Percentiles rank a stretch among this genome's conserved stretches.
phyloP scores from a whole-genome alignment of 2,113 vertebrate species.

The Daboia siamensis region DNA sequence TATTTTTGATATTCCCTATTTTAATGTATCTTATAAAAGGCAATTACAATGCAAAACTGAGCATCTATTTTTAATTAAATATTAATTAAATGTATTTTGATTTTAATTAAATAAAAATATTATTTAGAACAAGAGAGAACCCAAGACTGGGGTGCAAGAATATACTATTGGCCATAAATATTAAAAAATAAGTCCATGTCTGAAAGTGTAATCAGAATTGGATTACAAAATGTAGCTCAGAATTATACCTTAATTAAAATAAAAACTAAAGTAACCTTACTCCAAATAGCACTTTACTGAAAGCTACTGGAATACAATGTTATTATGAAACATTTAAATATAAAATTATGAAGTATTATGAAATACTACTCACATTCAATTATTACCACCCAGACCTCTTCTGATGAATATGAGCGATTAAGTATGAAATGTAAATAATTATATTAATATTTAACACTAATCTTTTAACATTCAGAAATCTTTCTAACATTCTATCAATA shows the following conservation, averaged over 20 bases:
- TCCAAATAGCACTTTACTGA: not conserved
- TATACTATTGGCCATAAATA: not conserved
- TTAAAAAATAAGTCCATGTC: not conserved
- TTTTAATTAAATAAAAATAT: not conserved
- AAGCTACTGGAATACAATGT: not conserved
- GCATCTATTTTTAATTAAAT: not conserved
- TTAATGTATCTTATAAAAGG: not conserved
- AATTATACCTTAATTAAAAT: not conserved
- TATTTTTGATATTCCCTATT: not conserved
- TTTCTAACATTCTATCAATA: not conserved
- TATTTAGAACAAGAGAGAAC: not conserved
- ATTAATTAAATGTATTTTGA: not conserved
- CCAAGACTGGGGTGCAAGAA: not conserved
- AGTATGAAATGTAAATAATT: not conserved
- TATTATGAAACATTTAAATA: not conserved
- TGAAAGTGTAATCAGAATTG: not conserved
- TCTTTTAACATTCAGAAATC: not conserved
- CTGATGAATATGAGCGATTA: not conserved
- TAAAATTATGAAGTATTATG: not conserved
- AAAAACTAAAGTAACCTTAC: not conserved
- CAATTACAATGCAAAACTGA: not conserved
- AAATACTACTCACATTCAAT: not conserved
- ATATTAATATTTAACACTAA: not conserved
- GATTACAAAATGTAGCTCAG: not conserved
- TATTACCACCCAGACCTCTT: not conserved